These are phyloP conservation scores for Brachionus plicatilis DNA, from an alignment of 1,140 invertebrate species.

Conservation along the genomic window DNA sequence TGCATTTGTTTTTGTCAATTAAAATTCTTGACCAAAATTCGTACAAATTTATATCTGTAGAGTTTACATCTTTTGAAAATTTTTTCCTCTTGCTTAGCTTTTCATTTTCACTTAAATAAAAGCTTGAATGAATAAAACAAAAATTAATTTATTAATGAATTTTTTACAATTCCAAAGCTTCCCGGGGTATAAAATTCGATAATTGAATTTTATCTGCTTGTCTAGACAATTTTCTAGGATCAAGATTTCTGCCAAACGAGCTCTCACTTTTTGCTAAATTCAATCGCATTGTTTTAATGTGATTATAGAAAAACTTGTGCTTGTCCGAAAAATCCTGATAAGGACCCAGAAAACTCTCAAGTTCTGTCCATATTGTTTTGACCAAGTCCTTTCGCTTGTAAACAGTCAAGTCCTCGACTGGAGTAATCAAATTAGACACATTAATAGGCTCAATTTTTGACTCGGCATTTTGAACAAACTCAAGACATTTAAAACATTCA, in stretches of 20 bases:
- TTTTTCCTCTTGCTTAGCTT: conserved; percentile 21
- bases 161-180: conserved; percentile 24
- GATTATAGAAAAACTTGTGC: conserved; percentile 26
- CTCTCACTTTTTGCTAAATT: neutral
- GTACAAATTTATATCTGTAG: neutral
- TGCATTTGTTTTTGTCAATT: neutral
- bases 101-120: conserved; percentile 18
- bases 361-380: conserved; percentile 28
- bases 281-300: neutral
- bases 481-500: conserved; percentile 35
- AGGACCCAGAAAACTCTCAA: neutral
- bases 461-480: conserved; percentile 26
- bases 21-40: conserved; percentile 9
- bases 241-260: neutral
- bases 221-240: conserved; percentile 12
- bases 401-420: neutral
- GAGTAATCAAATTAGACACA: neutral
- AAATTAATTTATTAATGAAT: neutral
- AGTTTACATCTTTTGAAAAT: conserved; percentile 5
- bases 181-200: neutral
- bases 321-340: conserved; percentile 35
- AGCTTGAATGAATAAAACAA: neutral
- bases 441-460: neutral
- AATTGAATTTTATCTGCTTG: neutral
- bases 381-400: conserved; percentile 1